Conservation (phyloP, 2,113 vertebrate genomes). For the Urocynchramus pylzowi region DNA sequence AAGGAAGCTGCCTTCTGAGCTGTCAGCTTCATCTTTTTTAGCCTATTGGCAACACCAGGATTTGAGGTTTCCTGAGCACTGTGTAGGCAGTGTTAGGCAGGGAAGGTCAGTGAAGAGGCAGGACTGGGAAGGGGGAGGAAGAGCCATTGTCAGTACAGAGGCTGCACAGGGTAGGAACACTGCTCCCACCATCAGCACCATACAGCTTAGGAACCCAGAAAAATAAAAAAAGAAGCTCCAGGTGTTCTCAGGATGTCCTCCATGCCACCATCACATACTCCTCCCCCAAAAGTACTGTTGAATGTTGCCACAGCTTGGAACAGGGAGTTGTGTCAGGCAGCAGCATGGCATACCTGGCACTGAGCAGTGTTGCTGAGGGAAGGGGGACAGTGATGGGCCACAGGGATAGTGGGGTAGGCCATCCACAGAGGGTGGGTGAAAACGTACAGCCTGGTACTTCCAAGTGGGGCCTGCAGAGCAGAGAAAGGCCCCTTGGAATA, state of each 20-base stretch:
- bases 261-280: neutral
- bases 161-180: fast-evolving
- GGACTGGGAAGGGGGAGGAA: neutral
- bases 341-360: neutral
- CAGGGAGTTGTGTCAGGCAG: neutral
- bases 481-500: neutral
- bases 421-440: neutral
- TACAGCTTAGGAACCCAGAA: neutral
- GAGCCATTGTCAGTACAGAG: fast-evolving
- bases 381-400: neutral
- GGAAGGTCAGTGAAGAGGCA: neutral
- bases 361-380: neutral
- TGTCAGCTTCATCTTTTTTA: neutral
- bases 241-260: neutral
- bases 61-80: neutral
- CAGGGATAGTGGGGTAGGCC: neutral
- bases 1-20: neutral
- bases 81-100: neutral
- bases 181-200: neutral
- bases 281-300: fast-evolving
- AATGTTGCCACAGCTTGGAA: neutral
- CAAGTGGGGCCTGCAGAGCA: neutral
- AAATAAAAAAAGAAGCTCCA: neutral
- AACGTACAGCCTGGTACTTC: neutral
- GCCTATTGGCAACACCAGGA: fast-evolving